Evolutionary conservation across 2,888 invertebrate species (phyloP).

Genomic region (Clepsis dumicolana): DNA sequence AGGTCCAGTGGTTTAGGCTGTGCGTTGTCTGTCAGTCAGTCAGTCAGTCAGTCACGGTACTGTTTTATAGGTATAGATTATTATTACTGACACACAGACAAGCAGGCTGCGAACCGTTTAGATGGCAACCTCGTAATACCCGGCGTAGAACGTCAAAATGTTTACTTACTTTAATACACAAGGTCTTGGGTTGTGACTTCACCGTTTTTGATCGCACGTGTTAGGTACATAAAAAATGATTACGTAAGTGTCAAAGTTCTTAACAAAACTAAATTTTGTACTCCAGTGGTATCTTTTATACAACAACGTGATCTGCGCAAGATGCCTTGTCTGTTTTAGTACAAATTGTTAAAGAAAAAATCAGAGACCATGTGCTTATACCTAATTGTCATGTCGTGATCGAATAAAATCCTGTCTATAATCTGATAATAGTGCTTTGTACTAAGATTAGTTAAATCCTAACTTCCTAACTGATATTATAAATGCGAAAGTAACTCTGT

Average conservation of each 20-base stretch:
- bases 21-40: too few species aligned
- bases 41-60: too few species aligned
- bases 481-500: too few species aligned
- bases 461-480: too few species aligned
- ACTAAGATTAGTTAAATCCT: too few species aligned
- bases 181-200: conserved; percentile 42
- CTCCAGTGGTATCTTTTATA: neutral
- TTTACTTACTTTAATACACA: conserved; percentile 36
- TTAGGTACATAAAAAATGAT: conserved; percentile 33
- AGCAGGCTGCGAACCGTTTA: neutral
- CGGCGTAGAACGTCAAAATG: conserved; percentile 21
- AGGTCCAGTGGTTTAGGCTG: too few species aligned
- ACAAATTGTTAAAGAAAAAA: neutral
- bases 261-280: conserved; percentile 13
- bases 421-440: too few species aligned
- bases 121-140: neutral
- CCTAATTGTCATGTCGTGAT: too few species aligned
- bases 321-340: neutral
- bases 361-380: too few species aligned
- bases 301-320: neutral
- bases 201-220: conserved; percentile 21
- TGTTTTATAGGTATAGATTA: too few species aligned
- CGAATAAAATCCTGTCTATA: too few species aligned
- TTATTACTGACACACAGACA: neutral
- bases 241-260: conserved; percentile 41